Base-by-base conservation (phyloP, 2,888 invertebrate genomes). In the Acronicta leporina region DNA sequence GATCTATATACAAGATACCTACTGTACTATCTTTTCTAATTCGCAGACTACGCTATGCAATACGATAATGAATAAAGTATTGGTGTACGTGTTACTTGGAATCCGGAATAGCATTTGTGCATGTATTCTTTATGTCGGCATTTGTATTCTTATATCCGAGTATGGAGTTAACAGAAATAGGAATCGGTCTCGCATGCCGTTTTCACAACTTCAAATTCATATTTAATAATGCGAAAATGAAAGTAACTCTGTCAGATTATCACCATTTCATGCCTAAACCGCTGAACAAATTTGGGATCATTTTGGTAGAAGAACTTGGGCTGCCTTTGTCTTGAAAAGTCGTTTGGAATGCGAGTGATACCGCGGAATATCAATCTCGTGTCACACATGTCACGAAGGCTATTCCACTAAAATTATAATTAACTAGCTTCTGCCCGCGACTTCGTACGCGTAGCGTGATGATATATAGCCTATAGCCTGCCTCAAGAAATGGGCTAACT, bases 381-480 rank as follows among this genome's bases (percentile, higher is more conserved):
- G n/a, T n/a, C n/a, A n/a, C n/a, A n/a, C n/a, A n/a, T 49, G 43
- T 44, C 42, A 35, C 25, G 49, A 68, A 46, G 35, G 41, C 35
- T 33, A 40, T 41, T 15, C 16, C 16, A 38, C 15, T 67, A 40
- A 43, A 63, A 60, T 60, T 63, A 60, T 57, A 59, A 53, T n/a
- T n/a, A n/a, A n/a, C n/a, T n/a, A n/a, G n/a, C n/a, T n/a, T n/a
- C n/a, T n/a, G n/a, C n/a, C n/a, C n/a, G n/a, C n/a, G n/a, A n/a
- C n/a, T n/a, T n/a, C n/a, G n/a, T n/a, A n/a, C n/a, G n/a, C n/a
- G n/a, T n/a, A n/a, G n/a, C n/a, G n/a, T n/a, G n/a, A n/a, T n/a
- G n/a, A n/a, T n/a, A n/a, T n/a, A n/a, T n/a, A n/a, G n/a, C n/a
- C n/a, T n/a, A n/a, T n/a, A n/a, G n/a, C n/a, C n/a, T n/a, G n/a